phyloP scores from a whole-genome alignment of 1,140 invertebrate species.

The Dreissena polymorpha region DNA sequence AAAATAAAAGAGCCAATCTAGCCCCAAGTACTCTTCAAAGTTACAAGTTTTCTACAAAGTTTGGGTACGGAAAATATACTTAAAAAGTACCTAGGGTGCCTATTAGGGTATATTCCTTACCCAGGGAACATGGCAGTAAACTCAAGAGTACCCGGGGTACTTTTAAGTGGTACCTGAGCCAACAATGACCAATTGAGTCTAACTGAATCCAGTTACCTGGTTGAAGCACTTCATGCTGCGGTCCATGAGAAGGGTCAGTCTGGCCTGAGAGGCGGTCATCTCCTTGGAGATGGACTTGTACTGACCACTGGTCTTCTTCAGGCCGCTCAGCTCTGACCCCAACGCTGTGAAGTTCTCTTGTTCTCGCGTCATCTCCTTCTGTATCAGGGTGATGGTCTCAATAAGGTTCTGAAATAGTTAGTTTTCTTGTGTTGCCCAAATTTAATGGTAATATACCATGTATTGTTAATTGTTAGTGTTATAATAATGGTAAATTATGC shows the following conservation, averaged over 20 bases:
- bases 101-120: too few species aligned
- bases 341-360: conserved; percentile 73
- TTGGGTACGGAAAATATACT: too few species aligned
- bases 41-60: too few species aligned
- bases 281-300: conserved; percentile 73
- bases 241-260: conserved; percentile 72
- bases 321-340: conserved; percentile 57
- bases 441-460: not conserved
- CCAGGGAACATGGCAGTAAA: too few species aligned
- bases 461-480: not conserved
- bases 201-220: conserved; percentile 60
- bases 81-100: too few species aligned
- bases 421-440: not conserved
- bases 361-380: conserved; percentile 72
- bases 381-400: conserved; percentile 68
- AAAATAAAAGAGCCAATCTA: too few species aligned
- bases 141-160: too few species aligned
- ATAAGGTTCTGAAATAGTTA: conserved; percentile 65
- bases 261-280: conserved; percentile 66
- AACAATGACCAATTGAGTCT: too few species aligned
- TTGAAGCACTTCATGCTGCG: conserved; percentile 75
- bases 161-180: too few species aligned
- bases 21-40: too few species aligned
- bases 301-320: conserved; percentile 69
- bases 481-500: not conserved